phyloP scores from a whole-genome alignment of 2,113 vertebrate species.

The Elephantulus edwardii region DNA sequence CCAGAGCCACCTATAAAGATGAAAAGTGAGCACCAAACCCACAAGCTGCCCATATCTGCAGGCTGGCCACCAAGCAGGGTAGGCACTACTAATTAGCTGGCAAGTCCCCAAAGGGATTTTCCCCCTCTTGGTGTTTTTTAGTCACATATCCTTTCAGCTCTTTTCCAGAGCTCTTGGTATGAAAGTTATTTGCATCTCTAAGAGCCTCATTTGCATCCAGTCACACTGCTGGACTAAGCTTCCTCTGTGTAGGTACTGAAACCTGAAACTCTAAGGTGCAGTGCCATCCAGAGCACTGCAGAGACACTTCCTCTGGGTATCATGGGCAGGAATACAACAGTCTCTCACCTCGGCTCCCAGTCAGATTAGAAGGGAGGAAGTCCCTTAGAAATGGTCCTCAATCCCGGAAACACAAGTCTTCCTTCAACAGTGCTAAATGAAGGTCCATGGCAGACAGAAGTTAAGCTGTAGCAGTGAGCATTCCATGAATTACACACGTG shows the following conservation, averaged over 20 bases:
- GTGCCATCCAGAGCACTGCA: neutral
- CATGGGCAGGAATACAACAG: neutral
- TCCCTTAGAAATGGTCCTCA: neutral
- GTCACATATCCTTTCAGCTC: conserved; percentile 38
- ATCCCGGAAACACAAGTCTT: neutral
- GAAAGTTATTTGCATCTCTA: conserved; percentile 67
- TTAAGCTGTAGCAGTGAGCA: neutral
- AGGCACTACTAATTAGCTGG: neutral
- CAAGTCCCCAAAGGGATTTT: conserved; percentile 20
- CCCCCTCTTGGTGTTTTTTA: neutral
- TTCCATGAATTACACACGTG: neutral
- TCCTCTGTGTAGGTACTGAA: conserved; percentile 5
- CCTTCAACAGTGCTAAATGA: neutral
- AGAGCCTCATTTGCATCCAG: conserved; percentile 55
- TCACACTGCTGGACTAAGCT: neutral
- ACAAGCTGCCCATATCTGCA: neutral
- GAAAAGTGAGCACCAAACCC: neutral
- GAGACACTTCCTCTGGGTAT: neutral
- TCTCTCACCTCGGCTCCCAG: neutral
- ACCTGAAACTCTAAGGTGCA: neutral
- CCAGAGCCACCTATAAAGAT: neutral
- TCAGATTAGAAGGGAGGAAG: neutral
- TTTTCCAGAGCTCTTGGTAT: conserved; percentile 28
- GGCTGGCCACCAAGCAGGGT: neutral
- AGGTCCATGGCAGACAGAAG: neutral